Conservation (phyloP, 2,113 vertebrate species). For the Macrotis lagotis region DNA sequence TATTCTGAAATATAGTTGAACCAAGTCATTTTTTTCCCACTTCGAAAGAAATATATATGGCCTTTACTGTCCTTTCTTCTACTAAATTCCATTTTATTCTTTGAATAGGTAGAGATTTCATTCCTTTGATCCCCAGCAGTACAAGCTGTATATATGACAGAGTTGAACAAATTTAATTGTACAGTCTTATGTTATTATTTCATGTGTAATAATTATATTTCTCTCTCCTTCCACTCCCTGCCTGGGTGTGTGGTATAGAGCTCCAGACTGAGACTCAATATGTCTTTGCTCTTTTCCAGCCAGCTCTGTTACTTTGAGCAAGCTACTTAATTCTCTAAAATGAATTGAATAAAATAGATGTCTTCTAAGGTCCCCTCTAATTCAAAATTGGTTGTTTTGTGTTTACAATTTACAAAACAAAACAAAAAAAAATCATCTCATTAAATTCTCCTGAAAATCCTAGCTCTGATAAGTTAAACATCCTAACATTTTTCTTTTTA, state of each 20-base stretch:
- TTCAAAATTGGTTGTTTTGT: background rate
- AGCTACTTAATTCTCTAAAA: background rate
- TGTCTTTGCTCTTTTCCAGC: background rate
- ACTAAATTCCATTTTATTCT: background rate
- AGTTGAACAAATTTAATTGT: background rate
- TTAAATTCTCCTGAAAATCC: background rate
- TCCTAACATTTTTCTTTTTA: slow-evolving; percentile 62
- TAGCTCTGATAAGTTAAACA: background rate
- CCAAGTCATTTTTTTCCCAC: slow-evolving; percentile 19
- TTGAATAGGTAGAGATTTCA: background rate
- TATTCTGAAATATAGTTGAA: slow-evolving; percentile 38
- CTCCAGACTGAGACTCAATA: background rate
- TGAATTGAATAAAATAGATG: background rate
- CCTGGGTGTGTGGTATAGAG: background rate
- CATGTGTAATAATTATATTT: background rate
- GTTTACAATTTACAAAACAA: too few relatives aligned
- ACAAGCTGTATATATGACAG: background rate
- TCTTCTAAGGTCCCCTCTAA: background rate
- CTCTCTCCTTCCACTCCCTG: too few relatives aligned
- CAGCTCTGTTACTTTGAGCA: slow-evolving; percentile 29
- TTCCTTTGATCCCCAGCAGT: background rate
- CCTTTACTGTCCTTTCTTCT: slow-evolving; percentile 1
- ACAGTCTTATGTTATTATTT: slow-evolving; percentile 20
- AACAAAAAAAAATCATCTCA: background rate
- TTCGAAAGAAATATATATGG: slow-evolving; percentile 26